Evolutionary conservation across 2,113 vertebrate genomes (phyloP), one percentile per base, ranked within the genome.

Genomic region (Nannospalax galili): DNA sequence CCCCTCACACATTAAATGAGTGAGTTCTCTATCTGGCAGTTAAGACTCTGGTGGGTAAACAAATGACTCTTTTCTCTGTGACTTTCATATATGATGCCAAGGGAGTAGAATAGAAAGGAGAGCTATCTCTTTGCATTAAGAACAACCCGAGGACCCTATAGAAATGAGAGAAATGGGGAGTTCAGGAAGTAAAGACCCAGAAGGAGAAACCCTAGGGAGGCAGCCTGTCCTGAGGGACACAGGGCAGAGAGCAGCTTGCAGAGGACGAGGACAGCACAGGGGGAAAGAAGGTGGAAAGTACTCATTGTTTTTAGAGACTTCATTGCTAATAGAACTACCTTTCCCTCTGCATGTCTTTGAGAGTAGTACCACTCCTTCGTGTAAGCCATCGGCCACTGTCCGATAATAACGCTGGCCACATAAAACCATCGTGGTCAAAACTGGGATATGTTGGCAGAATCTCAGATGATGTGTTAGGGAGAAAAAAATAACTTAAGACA

Each of bases 31-130:
- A 37, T 30, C 26, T 48, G 62, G 16, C 32, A 73, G 7, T 62
- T 45, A 70, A 79, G 67, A 64, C 5, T 40, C 22, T 87, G 14
- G 32, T 81, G 20, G 37, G 40, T 86, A 94, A 82, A 12, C 14
- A 84, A 42, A 22, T 64, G 5, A 72, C n/a, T n/a, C n/a, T n/a
- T n/a, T 95, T 92, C 22, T 94, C 20, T 92, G 45, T 69, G n/a
- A 80, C 42, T 87, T 89, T 64, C 52, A 42, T 40, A 1, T 86
- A 37, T 62, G 9, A 91, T 64, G 17, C 19, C 35, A 75, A 89
- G 62, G 67, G 0, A 58, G 19, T 69, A 37, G 62, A 88, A 26
- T 37, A 75, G 52, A 42, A 37, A 12, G 1, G 87, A 14, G 15
- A 30, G 32, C 12, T 32, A 11, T 82, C 52, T 81, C 48, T 80